phyloP scores from a whole-genome alignment of 1,140 invertebrate species.

The Coenobita brevimanus region DNA sequence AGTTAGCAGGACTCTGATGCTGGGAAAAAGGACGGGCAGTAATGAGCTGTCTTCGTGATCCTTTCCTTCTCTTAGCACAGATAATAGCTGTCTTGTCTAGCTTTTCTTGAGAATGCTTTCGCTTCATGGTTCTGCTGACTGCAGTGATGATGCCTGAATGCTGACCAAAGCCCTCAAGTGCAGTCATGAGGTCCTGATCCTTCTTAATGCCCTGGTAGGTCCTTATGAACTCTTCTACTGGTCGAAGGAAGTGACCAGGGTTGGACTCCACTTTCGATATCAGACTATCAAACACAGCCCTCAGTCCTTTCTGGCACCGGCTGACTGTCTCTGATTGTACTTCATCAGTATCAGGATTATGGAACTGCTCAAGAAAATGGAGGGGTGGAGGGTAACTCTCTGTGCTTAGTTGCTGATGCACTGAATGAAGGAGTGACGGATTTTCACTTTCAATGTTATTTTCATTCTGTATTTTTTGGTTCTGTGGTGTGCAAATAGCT shows the following conservation, averaged over 20 bases:
- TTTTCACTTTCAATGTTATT: background rate
- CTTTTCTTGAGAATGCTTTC: constrained; percentile 7
- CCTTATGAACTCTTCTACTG: constrained; percentile 14
- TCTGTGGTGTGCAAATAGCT: constrained; percentile 20
- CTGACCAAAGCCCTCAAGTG: constrained; percentile 24
- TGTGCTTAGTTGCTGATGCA: background rate
- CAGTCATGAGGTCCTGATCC: constrained; percentile 19
- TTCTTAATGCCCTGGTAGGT: constrained; percentile 23
- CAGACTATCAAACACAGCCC: constrained; percentile 30
- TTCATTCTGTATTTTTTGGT: constrained; percentile 10
- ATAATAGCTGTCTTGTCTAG: constrained; percentile 21
- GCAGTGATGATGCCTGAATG: constrained; percentile 16
- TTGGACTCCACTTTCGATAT: constrained; percentile 15
- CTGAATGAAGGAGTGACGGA: background rate
- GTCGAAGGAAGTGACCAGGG: constrained; percentile 7
- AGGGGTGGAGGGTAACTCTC: background rate
- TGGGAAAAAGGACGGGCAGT: background rate
- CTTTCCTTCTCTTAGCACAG: constrained; percentile 25
- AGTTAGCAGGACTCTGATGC: too few relatives aligned
- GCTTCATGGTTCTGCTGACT: background rate
- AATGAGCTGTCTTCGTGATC: background rate
- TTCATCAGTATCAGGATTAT: background rate
- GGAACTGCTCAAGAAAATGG: constrained; percentile 6
- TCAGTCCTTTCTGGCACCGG: constrained; percentile 11
- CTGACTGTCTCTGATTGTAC: background rate